Conservation (phyloP, 2,797 vertebrate genomes). For the Ispidina lecontei region DNA sequence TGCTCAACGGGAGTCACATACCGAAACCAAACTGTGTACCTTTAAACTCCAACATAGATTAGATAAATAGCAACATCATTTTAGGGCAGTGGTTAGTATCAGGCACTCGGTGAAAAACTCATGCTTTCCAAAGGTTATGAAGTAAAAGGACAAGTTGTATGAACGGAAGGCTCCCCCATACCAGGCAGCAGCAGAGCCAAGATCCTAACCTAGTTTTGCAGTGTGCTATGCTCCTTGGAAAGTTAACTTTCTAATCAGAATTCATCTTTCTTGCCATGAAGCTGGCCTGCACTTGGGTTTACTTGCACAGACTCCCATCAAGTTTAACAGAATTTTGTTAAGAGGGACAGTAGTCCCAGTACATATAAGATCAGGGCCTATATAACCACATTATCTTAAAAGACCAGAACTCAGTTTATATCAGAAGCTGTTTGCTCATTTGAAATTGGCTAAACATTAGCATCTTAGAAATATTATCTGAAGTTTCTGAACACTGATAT, state of each 20-base stretch:
- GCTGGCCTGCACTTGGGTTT: neutral
- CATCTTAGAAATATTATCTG: slow-evolving; percentile 69
- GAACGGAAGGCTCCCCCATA: neutral
- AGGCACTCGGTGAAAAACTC: neutral
- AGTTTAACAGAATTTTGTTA: neutral
- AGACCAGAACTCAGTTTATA: slow-evolving; percentile 11
- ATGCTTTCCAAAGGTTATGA: neutral
- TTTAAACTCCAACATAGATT: neutral
- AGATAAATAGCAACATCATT: neutral
- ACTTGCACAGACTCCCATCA: neutral
- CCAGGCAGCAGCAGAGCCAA: rapidly evolving
- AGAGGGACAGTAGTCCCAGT: neutral
- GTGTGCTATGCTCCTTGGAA: neutral
- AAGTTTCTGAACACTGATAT: slow-evolving; percentile 54
- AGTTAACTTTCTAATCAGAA: neutral
- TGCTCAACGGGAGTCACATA: neutral
- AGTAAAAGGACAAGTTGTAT: neutral
- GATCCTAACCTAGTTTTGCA: neutral
- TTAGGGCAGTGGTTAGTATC: neutral
- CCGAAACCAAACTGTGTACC: neutral
- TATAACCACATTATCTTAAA: slow-evolving; percentile 45
- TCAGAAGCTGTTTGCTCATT: slow-evolving; percentile 26
- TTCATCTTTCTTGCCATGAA: neutral
- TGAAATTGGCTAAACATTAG: slow-evolving; percentile 66
- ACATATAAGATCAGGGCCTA: neutral